A percentile compares a stretch with the other conserved stretches of the same genome.
Evolutionary conservation across 2,797 vertebrate species (phyloP).

Genomic region (Calcarius lapponicus): DNA sequence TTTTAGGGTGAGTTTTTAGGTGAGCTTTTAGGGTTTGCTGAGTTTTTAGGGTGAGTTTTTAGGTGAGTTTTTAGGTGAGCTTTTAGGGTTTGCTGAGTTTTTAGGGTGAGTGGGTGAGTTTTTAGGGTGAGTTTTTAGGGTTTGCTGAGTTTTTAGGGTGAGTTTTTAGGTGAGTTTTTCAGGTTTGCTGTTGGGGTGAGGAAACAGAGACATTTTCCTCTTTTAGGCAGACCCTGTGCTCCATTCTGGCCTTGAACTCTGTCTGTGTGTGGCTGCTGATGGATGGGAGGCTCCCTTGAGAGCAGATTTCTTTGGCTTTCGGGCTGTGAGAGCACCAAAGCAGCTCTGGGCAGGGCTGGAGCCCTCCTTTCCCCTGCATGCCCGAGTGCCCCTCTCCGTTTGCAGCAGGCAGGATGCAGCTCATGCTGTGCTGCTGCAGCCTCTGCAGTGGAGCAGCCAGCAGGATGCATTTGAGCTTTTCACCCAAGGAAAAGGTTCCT

Average conservation of each 20-base stretch:
- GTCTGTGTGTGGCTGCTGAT: neutral
- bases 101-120: neutral
- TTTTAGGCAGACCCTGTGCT: neutral
- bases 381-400: neutral
- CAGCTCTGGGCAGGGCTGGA: neutral
- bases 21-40: too few relatives aligned
- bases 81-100: too few relatives aligned
- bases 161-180: neutral
- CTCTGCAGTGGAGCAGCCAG: neutral
- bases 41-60: too few relatives aligned
- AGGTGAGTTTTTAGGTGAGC: too few relatives aligned
- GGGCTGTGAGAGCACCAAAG: neutral
- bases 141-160: too few relatives aligned
- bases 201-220: neutral
- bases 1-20: too few relatives aligned
- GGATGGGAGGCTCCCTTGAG: neutral
- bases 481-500: neutral
- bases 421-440: neutral
- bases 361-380: neutral
- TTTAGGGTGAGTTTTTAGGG: neutral
- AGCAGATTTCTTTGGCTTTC: slow-evolving; percentile 30
- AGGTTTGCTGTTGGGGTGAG: neutral
- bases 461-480: neutral
- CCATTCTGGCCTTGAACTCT: neutral
- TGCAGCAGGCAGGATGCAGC: slow-evolving; percentile 10